Base-by-base conservation (phyloP, 2,888 invertebrate species). In the Glyphotaelius pellucidus region DNA sequence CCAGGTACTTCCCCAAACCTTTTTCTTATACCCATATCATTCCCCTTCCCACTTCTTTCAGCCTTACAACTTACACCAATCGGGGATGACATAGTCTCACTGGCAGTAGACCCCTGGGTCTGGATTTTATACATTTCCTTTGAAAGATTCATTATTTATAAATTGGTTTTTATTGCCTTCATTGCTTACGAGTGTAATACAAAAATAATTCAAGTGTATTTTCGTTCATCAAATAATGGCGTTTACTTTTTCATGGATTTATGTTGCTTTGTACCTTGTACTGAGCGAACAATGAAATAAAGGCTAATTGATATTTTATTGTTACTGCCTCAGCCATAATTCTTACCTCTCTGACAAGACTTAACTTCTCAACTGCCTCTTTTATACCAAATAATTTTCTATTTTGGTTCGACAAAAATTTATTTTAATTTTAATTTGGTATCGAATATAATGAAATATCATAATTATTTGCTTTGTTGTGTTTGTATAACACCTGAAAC, bases 191-290 rank as follows among this genome's bases (percentile, higher is more conserved):
- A 35, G 38, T 38, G 38, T 85, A 81, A 83, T 85, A 85, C 38
- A 19, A 38, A 38, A 42, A 42, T 14, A 85, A 38, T 30, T 25
- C 12, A 4, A 85, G 25, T 42, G 42, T 38, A 42, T 85, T 85
- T 31, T 35, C 14, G 25, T 85, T 19, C n/a, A 85, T 85, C 38
- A 42, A 85, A 85, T 85, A 38, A 85, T 85, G 38, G 38, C 35
- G 81, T 38, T 30, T 30, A 86, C 12, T 86, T 38, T 86, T 25
- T 86, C 86, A 86, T 47, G 3, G 86, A 25, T 11, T 67, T 67
- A 5, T 25, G 52, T 67, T 67, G 52, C 52, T 67, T 67, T 19
- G 52, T 25, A 67, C 0, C 0, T 67, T 67, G 52, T 67, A 67
- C 52, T 67, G 52, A 67, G 52, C 19, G 19, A 67, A 67, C 52